phyloP scores from a whole-genome alignment of 2,888 invertebrate species.

The Drosophila borealis region DNA sequence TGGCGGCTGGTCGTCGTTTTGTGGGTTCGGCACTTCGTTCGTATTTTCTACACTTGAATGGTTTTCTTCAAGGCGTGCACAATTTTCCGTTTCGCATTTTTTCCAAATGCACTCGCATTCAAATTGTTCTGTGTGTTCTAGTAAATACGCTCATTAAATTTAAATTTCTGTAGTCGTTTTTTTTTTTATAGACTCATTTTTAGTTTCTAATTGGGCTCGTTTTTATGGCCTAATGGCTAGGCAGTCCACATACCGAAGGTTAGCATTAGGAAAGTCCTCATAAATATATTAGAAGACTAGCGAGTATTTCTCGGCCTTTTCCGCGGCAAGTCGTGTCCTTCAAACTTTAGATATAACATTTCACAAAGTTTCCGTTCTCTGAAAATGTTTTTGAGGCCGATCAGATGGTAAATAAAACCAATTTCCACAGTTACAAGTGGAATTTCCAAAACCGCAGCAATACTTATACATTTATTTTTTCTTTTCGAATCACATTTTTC shows the following conservation, averaged over 20 bases:
- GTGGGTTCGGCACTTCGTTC: constrained; percentile 65
- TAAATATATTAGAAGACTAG: too few species aligned
- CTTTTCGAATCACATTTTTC: too few species aligned
- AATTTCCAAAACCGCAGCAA: too few species aligned
- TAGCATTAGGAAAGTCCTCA: neutral
- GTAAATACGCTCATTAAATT: constrained; percentile 74
- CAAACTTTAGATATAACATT: too few species aligned
- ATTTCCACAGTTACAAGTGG: too few species aligned
- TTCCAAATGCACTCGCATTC: constrained; percentile 67
- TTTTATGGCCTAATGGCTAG: constrained; percentile 15
- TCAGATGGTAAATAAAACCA: too few species aligned
- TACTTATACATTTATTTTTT: too few species aligned
- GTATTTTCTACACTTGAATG: constrained; percentile 75
- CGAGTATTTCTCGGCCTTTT: too few species aligned
- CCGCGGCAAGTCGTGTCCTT: too few species aligned
- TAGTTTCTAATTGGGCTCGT: constrained; percentile 24
- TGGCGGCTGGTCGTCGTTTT: constrained; percentile 42
- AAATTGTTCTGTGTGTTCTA: constrained; percentile 57
- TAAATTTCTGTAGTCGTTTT: constrained; percentile 53
- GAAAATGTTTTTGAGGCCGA: too few species aligned
- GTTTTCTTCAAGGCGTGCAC: constrained; percentile 77
- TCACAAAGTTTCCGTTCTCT: too few species aligned
- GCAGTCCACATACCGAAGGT: constrained; percentile 17
- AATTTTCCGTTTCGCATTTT: constrained; percentile 66
- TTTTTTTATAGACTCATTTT: constrained; percentile 31